Percentiles rank a stretch among this genome's conserved stretches.
phyloP scores from a whole-genome alignment of 2,888 invertebrate genomes.

The Rapana venosa region DNA sequence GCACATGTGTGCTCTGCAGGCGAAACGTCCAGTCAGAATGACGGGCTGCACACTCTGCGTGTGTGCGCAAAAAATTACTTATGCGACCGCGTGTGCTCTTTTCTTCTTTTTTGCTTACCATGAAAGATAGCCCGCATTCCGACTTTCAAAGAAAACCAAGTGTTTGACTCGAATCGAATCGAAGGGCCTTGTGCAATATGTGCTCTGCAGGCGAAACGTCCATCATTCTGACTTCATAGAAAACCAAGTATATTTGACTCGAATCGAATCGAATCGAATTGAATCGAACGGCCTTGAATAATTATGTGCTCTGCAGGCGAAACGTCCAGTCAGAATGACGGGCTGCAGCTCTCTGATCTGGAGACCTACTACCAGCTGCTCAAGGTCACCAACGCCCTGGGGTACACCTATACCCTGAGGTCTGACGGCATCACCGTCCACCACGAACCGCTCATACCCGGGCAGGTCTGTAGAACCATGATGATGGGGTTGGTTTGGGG shows the following conservation, averaged over 20 bases:
- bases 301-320: slow-evolving; percentile 51
- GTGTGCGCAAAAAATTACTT: no score
- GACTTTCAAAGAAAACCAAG: no score
- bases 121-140: no score
- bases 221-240: slow-evolving; percentile 32
- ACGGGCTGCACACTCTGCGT: slow-evolving; percentile 60
- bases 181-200: no score
- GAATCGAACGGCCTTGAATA: no score
- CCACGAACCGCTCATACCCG: slow-evolving; percentile 55
- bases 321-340: slow-evolving; percentile 60
- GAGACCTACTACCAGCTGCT: slow-evolving; percentile 62
- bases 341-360: slow-evolving; percentile 59
- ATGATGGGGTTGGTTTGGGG: no score
- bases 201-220: slow-evolving; percentile 54
- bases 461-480: no score
- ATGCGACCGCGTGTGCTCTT: no score
- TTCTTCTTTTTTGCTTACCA: no score
- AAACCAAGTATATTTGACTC: no score
- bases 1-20: slow-evolving; percentile 48
- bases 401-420: slow-evolving; percentile 58
- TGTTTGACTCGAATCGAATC: no score
- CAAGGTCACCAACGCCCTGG: slow-evolving; percentile 61
- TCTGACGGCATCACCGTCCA: slow-evolving; percentile 65
- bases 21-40: slow-evolving; percentile 57
- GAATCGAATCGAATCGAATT: no score